These are phyloP conservation scores for Athalia circularis DNA, from an alignment of 2,888 invertebrate genomes.

Conservation along the genomic window DNA sequence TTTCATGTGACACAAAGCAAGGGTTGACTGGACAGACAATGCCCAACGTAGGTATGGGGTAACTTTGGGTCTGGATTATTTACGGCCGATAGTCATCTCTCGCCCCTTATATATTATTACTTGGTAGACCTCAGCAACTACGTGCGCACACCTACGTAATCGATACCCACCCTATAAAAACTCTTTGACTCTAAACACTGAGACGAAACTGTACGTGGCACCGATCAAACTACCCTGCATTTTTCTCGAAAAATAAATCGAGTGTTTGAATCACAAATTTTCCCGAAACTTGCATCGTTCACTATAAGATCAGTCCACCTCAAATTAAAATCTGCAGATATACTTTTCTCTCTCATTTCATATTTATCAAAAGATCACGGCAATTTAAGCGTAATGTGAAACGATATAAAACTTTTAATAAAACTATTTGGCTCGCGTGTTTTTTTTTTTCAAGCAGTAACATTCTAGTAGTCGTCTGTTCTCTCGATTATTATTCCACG, in stretches of 20 bases:
- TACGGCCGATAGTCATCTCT: constrained; percentile 60
- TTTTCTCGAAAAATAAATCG: too few species aligned
- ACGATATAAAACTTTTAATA: too few species aligned
- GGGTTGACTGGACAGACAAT: constrained; percentile 62
- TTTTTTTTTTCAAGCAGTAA: not conserved
- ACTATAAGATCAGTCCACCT: too few species aligned
- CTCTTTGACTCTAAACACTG: not conserved
- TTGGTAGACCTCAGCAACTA: constrained; percentile 18
- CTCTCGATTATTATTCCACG: constrained; percentile 57
- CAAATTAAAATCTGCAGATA: too few species aligned
- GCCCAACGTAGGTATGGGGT: constrained; percentile 55
- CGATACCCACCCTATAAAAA: not conserved
- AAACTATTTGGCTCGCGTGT: too few species aligned
- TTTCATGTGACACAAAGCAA: constrained; percentile 62
- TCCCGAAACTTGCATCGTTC: too few species aligned
- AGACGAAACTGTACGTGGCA: too few species aligned
- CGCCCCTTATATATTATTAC: constrained; percentile 42
- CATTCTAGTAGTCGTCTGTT: constrained; percentile 6
- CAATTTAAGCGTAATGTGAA: too few species aligned
- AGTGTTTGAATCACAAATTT: too few species aligned
- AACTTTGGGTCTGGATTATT: constrained; percentile 65
- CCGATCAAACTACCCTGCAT: too few species aligned
- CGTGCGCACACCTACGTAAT: not conserved
- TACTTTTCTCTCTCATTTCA: too few species aligned
- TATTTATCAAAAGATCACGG: too few species aligned